Conservation (phyloP, 1,140 invertebrate species). For the Cecropterus lyciades region DNA sequence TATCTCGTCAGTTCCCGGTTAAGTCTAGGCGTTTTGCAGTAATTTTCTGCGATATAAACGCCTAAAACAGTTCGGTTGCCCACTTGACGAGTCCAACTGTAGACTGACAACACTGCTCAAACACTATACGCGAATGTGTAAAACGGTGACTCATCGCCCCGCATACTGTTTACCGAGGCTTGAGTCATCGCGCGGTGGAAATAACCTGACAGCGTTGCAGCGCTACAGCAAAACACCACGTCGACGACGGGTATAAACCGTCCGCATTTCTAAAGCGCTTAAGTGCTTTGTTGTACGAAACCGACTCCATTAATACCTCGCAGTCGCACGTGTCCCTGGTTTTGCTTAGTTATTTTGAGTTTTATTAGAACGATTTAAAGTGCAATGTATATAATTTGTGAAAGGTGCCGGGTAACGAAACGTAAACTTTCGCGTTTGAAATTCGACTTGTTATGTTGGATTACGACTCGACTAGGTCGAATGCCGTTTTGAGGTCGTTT, state of each 20-base stretch:
- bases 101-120: slow-evolving; percentile 82
- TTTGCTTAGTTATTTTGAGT: slow-evolving; percentile 53
- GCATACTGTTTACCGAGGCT: slow-evolving; percentile 84
- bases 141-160: slow-evolving; percentile 83
- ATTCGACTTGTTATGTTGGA: slow-evolving; percentile 76
- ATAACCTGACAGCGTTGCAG: slow-evolving; percentile 61
- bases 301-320: slow-evolving; percentile 82
- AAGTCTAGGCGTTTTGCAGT: slow-evolving; percentile 72
- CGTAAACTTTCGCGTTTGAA: slow-evolving; percentile 79
- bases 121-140: slow-evolving; percentile 84
- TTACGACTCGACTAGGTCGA: slow-evolving; percentile 79
- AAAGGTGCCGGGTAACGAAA: slow-evolving; percentile 53
- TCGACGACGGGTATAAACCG: slow-evolving; percentile 41
- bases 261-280: slow-evolving; percentile 60
- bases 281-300: slow-evolving; percentile 61
- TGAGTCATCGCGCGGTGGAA: slow-evolving; percentile 77
- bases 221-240: slow-evolving; percentile 53
- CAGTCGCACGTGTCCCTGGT: slow-evolving; percentile 76
- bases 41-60: slow-evolving; percentile 76
- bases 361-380: slow-evolving; percentile 44
- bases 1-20: slow-evolving; percentile 56
- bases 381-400: slow-evolving; percentile 40
- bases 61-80: slow-evolving; percentile 67
- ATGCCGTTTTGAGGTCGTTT: slow-evolving; percentile 83
- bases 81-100: slow-evolving; percentile 78